A percentile compares a stretch with the other conserved stretches of the same genome.
Conservation (phyloP, 2,888 invertebrate genomes). For the Augochlorella aurata region DNA sequence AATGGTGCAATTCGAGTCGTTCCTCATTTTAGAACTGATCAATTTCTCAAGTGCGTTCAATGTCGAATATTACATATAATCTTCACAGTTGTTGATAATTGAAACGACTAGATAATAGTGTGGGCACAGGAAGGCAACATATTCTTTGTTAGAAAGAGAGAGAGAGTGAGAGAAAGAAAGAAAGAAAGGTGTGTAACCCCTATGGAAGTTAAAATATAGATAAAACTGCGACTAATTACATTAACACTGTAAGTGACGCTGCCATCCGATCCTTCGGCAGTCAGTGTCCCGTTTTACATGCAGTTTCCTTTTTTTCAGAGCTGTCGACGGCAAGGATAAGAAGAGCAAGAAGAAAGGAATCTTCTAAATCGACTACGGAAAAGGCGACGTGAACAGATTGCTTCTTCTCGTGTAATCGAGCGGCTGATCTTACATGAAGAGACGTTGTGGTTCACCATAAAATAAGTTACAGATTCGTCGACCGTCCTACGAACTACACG, state of each 20-base stretch:
- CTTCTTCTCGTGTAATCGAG: conserved; percentile 26
- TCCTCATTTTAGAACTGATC: background rate
- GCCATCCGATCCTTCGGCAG: conserved; percentile 13
- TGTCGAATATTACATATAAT: conserved; percentile 1
- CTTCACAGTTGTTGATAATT: background rate
- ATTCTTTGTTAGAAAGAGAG: conserved; percentile 20
- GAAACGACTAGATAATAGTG: conserved; percentile 12
- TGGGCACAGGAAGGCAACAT: background rate
- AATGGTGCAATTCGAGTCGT: background rate
- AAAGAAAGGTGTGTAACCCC: background rate
- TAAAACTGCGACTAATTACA: conserved; percentile 28
- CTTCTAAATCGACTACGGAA: conserved; percentile 84
- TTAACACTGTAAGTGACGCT: conserved; percentile 50
- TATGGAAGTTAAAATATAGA: conserved; percentile 6
- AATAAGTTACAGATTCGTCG: conserved; percentile 22
- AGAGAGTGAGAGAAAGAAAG: background rate
- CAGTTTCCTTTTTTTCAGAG: conserved; percentile 83
- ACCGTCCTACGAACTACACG: conserved; percentile 22
- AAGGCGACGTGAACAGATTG: conserved; percentile 50
- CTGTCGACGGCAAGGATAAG: conserved; percentile 93
- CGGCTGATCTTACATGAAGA: background rate
- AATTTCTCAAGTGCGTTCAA: background rate
- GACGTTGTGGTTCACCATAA: background rate
- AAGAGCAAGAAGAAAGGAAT: conserved; percentile 95
- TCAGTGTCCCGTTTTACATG: conserved; percentile 35